Percentiles rank a stretch among this genome's conserved stretches.
phyloP scores from a whole-genome alignment of 2,113 vertebrate genomes.

The Smithornis capensis region DNA sequence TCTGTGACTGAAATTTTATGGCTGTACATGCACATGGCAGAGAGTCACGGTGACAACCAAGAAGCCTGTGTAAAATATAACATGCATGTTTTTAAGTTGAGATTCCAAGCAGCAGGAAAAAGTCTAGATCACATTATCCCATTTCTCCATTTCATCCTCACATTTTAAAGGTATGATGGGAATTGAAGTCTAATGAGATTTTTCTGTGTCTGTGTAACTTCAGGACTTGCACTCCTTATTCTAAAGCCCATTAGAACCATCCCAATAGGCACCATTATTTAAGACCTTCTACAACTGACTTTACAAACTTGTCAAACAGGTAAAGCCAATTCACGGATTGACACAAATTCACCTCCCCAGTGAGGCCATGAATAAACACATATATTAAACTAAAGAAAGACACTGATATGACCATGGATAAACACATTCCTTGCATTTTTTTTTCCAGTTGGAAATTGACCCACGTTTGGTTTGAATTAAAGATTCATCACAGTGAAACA shows the following conservation, averaged over 20 bases:
- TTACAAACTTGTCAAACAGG: not conserved
- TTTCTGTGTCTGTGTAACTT: not conserved
- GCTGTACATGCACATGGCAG: not conserved
- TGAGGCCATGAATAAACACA: not conserved
- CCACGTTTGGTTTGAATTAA: constrained; percentile 74
- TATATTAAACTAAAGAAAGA: not conserved
- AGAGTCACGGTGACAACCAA: not conserved
- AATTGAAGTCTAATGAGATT: not conserved
- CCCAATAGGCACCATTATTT: not conserved
- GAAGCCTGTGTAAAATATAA: not conserved
- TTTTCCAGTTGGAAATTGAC: constrained; percentile 31
- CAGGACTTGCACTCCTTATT: not conserved
- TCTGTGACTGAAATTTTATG: not conserved
- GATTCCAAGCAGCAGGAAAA: not conserved
- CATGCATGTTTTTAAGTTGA: not conserved
- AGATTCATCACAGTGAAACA: constrained; percentile 60
- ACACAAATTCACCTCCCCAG: constrained; percentile 44
- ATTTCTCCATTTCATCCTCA: not conserved
- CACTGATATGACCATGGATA: constrained; percentile 1
- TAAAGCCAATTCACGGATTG: not conserved
- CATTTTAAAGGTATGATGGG: not conserved
- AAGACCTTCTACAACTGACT: not conserved
- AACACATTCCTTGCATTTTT: constrained; percentile 48
- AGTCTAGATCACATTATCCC: not conserved
- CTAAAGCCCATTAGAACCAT: not conserved